A percentile compares a stretch with the other conserved stretches of the same genome.
Evolutionary conservation across 2,113 vertebrate genomes (phyloP).

Genomic region (Ranitomeya variabilis): DNA sequence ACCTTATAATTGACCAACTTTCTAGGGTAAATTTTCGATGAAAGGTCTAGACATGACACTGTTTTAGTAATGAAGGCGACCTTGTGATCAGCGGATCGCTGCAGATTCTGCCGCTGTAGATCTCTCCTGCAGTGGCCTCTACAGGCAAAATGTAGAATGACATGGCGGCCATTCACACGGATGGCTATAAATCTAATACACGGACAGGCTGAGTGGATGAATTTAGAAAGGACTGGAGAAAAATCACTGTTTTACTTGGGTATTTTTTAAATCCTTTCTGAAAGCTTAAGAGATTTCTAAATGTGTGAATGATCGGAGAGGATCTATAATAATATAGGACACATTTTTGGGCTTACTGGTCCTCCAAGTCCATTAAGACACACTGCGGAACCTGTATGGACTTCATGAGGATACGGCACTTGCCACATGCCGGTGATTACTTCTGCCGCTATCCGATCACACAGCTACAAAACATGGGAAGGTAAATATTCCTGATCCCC

Average conservation of each 20-base stretch:
- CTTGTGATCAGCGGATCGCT: not conserved
- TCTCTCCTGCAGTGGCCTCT: too few relatives aligned
- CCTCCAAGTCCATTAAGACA: not conserved
- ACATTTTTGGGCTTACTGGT: not conserved
- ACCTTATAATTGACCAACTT: not conserved
- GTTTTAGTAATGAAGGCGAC: not conserved
- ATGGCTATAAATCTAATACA: too few relatives aligned
- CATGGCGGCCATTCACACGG: too few relatives aligned
- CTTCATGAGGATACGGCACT: not conserved
- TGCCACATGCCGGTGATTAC: too few relatives aligned
- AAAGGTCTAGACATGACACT: not conserved
- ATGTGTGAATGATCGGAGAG: not conserved
- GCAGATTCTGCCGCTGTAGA: not conserved
- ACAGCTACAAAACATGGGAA: not conserved
- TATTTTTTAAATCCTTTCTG: too few relatives aligned
- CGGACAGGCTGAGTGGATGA: too few relatives aligned
- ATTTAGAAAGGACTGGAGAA: too few relatives aligned
- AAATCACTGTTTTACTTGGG: too few relatives aligned
- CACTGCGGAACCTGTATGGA: not conserved
- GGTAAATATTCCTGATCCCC: too few relatives aligned
- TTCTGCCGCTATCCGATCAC: too few relatives aligned
- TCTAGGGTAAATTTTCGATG: not conserved
- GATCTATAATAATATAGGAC: not conserved
- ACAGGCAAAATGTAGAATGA: too few relatives aligned
- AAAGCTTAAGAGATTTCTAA: not conserved